Conservation (phyloP, 2,888 invertebrate species). For the Agrochola circellaris region DNA sequence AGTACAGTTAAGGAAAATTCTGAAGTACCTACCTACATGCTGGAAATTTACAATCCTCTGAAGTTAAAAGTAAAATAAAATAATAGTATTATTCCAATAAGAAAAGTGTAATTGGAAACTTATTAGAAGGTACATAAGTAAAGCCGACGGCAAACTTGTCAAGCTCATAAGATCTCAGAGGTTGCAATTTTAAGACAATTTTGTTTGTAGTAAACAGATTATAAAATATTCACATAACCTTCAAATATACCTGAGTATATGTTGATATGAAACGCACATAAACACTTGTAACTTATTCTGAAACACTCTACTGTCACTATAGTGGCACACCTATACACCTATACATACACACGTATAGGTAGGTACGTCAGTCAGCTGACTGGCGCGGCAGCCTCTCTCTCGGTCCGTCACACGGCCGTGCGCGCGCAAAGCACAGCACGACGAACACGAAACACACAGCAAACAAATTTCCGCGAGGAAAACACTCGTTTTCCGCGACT, state of each 20-base stretch:
- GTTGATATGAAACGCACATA: constrained; percentile 26
- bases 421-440: constrained; percentile 79
- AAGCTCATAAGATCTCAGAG: too few species aligned
- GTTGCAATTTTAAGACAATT: neutral
- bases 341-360: constrained; percentile 53
- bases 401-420: constrained; percentile 77
- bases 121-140: neutral
- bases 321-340: constrained; percentile 58
- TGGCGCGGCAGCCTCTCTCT: constrained; percentile 60
- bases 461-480: constrained; percentile 86
- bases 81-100: neutral
- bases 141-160: constrained; percentile 37
- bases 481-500: constrained; percentile 88
- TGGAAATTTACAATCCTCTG: neutral
- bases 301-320: constrained; percentile 67
- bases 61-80: neutral
- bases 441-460: constrained; percentile 75
- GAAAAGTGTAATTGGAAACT: constrained; percentile 15
- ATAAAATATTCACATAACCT: constrained; percentile 20
- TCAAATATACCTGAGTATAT: constrained; percentile 38
- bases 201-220: neutral
- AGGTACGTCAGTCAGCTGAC: constrained; percentile 72
- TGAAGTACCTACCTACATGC: neutral
- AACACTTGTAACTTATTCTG: constrained; percentile 54
- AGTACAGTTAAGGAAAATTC: neutral